A percentile compares a stretch with the other conserved stretches of the same genome.
Conservation (phyloP, 2,113 vertebrate genomes). For the Hippoglossus stenolepis region DNA sequence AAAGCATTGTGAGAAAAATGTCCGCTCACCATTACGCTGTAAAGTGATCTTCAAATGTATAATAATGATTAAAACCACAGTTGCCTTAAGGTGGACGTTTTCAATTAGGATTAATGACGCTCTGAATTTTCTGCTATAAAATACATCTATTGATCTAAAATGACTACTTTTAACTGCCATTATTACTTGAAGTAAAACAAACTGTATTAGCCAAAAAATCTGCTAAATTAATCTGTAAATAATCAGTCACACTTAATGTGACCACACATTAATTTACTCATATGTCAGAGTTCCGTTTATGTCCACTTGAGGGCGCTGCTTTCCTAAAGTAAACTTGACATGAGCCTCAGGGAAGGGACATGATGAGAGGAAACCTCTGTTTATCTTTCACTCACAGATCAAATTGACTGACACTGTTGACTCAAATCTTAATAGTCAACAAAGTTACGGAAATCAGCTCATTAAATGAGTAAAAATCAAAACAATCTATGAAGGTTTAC, state of each 20-base stretch:
- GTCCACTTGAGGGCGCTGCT: conserved; percentile 58
- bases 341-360: neutral
- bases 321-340: conserved; percentile 3
- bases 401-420: neutral
- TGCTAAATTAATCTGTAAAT: neutral
- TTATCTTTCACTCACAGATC: neutral
- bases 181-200: neutral
- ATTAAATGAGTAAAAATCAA: neutral
- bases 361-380: neutral
- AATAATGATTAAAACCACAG: neutral
- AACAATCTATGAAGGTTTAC: too few species aligned
- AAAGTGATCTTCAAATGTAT: conserved; percentile 1
- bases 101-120: neutral
- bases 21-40: neutral
- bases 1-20: neutral
- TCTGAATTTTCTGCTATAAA: conserved; percentile 5
- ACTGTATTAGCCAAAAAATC: too few species aligned
- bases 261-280: conserved; percentile 11
- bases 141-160: neutral
- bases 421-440: neutral
- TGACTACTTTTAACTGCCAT: neutral
- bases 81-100: neutral
- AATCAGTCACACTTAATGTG: neutral
- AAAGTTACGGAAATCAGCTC: neutral
- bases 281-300: conserved; percentile 25